Conservation (phyloP, 2,113 vertebrate species). For the Pan paniscus region DNA sequence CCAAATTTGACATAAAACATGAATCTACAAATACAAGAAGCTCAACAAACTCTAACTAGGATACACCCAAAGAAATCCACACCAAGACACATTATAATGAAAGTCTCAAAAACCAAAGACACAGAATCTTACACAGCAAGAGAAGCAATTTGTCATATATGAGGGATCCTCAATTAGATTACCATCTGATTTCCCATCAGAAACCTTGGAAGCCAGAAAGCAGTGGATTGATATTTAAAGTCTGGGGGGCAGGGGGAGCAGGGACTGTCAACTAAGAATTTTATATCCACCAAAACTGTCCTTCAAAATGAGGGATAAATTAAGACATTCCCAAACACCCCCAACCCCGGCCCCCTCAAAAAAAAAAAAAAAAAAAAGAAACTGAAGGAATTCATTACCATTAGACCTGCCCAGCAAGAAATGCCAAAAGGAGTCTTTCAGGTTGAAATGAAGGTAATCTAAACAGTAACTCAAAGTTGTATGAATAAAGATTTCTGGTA, state of each 20-base stretch:
- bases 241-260: neutral
- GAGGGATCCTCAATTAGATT: neutral
- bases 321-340: neutral
- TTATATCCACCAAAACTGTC: neutral
- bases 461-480: neutral
- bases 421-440: neutral
- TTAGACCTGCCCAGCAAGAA: neutral
- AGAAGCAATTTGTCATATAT: neutral
- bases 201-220: neutral
- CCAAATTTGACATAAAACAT: neutral
- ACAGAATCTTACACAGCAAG: neutral
- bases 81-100: neutral
- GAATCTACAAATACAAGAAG: neutral
- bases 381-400: neutral
- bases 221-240: neutral
- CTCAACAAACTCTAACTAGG: neutral
- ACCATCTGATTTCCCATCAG: neutral
- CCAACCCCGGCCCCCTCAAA: rapidly evolving
- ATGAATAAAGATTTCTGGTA: neutral
- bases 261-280: neutral
- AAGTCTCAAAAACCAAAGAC: neutral
- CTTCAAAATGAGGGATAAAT: neutral
- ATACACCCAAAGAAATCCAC: neutral
- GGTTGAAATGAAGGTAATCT: neutral
- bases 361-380: too few species aligned